Conservation (phyloP, 2,113 vertebrate species). For the Nothocercus nigrocapillus region DNA sequence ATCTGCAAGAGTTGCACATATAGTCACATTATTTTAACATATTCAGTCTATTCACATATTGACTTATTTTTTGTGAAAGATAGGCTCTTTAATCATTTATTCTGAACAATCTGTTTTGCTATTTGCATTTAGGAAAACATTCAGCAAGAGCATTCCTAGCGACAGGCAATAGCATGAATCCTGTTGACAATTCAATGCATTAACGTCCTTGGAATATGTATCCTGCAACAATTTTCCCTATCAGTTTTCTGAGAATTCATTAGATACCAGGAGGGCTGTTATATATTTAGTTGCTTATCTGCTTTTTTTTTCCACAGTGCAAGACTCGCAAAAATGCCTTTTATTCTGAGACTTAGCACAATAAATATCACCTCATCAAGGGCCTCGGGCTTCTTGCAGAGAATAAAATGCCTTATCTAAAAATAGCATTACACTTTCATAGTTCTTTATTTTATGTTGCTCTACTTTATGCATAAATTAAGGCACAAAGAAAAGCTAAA, state of each 20-base stretch:
- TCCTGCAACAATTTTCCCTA: background rate
- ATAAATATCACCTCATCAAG: constrained; percentile 39
- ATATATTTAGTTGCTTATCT: constrained; percentile 52
- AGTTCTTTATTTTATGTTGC: constrained; percentile 17
- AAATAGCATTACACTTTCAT: constrained; percentile 23
- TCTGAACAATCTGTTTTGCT: background rate
- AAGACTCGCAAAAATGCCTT: constrained; percentile 12
- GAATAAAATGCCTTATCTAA: constrained; percentile 46
- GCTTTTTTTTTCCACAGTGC: constrained; percentile 46
- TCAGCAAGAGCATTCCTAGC: background rate
- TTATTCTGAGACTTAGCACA: constrained; percentile 33
- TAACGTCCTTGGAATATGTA: background rate
- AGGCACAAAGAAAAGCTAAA: constrained; percentile 27
- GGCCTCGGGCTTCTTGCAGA: background rate
- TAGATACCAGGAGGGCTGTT: constrained; percentile 19
- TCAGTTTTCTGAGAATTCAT: constrained; percentile 33
- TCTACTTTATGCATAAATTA: constrained; percentile 45
- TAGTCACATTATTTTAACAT: constrained; percentile 3
- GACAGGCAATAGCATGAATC: background rate
- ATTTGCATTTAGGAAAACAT: background rate
- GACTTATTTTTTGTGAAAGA: constrained; percentile 14
- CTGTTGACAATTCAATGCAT: background rate
- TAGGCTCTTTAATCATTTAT: background rate
- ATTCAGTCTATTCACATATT: constrained; percentile 26
- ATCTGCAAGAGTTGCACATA: background rate